Percentiles rank a stretch among this genome's conserved stretches.
These are phyloP conservation scores for Orchesella flavescens DNA, from an alignment of 2,888 invertebrate species.

Conservation along the genomic window DNA sequence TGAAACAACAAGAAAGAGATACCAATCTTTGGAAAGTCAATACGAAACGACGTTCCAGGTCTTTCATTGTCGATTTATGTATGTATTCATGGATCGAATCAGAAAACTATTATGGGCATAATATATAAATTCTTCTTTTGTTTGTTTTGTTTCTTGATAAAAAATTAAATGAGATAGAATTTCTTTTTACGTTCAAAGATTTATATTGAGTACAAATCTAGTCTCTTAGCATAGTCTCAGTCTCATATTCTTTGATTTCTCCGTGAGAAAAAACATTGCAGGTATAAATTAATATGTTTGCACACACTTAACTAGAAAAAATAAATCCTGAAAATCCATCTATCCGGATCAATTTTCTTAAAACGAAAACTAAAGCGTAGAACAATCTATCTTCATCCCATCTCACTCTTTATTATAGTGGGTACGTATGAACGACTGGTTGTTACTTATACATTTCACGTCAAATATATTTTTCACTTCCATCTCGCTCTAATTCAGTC, in stretches of 20 bases:
- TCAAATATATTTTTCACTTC: not conserved
- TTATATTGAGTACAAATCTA: not conserved
- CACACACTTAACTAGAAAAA: not conserved
- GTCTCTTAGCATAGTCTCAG: not conserved
- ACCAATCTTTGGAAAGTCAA: not conserved
- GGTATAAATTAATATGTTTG: not conserved
- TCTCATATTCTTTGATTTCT: not conserved
- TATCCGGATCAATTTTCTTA: slow-evolving; percentile 8
- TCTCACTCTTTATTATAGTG: too few relatives aligned
- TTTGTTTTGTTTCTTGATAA: not conserved
- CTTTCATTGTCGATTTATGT: not conserved
- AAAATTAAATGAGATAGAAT: not conserved
- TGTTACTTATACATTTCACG: not conserved
- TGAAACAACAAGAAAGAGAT: not conserved
- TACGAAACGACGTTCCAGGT: not conserved
- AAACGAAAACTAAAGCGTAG: not conserved
- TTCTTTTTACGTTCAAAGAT: not conserved
- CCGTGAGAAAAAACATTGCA: not conserved
- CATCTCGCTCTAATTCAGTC: not conserved
- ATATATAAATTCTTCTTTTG: not conserved
- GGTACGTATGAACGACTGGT: too few relatives aligned
- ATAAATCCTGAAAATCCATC: not conserved
- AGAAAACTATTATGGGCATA: not conserved
- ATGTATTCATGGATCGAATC: not conserved
- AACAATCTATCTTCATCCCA: not conserved